Evolutionary conservation across 2,888 invertebrate species (phyloP).

Genomic region (Chouioia cunea): DNA sequence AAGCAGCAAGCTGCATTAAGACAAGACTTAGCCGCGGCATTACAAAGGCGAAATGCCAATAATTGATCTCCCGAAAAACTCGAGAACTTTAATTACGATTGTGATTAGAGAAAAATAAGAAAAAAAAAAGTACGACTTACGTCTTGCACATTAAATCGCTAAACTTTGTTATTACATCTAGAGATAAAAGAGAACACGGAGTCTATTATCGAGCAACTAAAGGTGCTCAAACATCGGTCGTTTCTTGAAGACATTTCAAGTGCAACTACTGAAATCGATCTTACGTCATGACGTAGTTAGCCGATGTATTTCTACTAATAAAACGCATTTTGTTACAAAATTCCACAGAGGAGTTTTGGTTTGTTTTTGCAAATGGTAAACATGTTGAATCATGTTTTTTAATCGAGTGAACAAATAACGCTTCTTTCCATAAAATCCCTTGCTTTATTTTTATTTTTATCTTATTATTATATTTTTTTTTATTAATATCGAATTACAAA

Average conservation of each 20-base stretch:
- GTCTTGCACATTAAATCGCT: conserved; percentile 56
- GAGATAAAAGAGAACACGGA: conserved; percentile 55
- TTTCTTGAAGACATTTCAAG: conserved; percentile 43
- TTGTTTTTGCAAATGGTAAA: conserved; percentile 45
- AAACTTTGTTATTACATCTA: conserved; percentile 61
- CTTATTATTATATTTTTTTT: too few relatives aligned
- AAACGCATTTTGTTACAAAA: conserved; percentile 62
- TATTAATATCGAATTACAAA: conserved; percentile 43
- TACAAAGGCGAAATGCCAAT: conserved; percentile 85
- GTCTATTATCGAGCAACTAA: conserved; percentile 50
- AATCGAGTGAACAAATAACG: conserved; percentile 43
- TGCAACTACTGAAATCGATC: conserved; percentile 52
- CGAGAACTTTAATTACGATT: conserved; percentile 62
- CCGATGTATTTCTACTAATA: conserved; percentile 63
- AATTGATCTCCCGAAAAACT: conserved; percentile 64
- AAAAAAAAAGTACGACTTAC: conserved; percentile 50
- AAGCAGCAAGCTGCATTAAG: conserved; percentile 86
- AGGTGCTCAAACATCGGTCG: conserved; percentile 46
- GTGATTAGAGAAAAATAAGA: conserved; percentile 59
- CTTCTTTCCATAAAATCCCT: conserved; percentile 45
- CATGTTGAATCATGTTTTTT: conserved; percentile 45
- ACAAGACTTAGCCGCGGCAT: conserved; percentile 86
- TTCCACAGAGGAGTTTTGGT: conserved; percentile 52
- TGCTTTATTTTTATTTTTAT: conserved; percentile 43
- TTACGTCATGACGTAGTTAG: conserved; percentile 57